These are phyloP conservation scores for Lophochroa leadbeateri DNA, from an alignment of 2,113 vertebrate genomes.

Conservation along the genomic window DNA sequence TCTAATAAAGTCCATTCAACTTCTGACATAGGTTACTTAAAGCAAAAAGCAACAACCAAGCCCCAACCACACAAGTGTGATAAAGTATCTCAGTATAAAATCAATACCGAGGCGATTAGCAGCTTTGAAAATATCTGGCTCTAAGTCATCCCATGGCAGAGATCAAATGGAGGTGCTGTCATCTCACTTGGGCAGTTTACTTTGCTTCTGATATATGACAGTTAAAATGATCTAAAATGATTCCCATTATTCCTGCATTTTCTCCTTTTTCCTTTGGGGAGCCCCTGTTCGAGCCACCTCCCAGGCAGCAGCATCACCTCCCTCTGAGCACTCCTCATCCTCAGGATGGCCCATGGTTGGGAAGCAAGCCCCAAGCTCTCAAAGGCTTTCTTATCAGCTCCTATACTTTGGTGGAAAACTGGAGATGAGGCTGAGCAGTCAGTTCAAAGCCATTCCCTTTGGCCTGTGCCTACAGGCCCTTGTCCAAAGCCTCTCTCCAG, in stretches of 20 bases:
- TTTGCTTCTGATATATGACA: constrained; percentile 23
- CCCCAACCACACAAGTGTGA: constrained; percentile 18
- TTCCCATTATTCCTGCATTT: background rate
- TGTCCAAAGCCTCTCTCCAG: background rate
- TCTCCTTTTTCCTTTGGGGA: background rate
- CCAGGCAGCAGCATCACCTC: background rate
- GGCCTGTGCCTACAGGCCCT: background rate
- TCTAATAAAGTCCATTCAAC: constrained; percentile 57
- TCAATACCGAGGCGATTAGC: constrained; percentile 68
- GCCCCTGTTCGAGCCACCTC: background rate
- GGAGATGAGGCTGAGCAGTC: background rate
- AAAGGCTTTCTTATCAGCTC: background rate
- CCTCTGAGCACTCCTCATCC: background rate
- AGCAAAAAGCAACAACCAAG: background rate
- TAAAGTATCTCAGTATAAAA: constrained; percentile 69
- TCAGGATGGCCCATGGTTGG: accelerated
- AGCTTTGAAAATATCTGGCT: constrained; percentile 50
- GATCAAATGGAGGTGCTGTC: constrained; percentile 58
- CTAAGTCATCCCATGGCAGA: constrained; percentile 1
- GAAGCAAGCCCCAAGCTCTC: background rate
- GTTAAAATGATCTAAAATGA: background rate
- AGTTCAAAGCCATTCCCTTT: background rate
- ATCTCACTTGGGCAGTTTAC: constrained; percentile 37
- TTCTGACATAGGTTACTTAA: background rate
- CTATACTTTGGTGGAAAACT: background rate